Conservation (phyloP, 2,888 invertebrate species). For the Dorcus hopei region DNA sequence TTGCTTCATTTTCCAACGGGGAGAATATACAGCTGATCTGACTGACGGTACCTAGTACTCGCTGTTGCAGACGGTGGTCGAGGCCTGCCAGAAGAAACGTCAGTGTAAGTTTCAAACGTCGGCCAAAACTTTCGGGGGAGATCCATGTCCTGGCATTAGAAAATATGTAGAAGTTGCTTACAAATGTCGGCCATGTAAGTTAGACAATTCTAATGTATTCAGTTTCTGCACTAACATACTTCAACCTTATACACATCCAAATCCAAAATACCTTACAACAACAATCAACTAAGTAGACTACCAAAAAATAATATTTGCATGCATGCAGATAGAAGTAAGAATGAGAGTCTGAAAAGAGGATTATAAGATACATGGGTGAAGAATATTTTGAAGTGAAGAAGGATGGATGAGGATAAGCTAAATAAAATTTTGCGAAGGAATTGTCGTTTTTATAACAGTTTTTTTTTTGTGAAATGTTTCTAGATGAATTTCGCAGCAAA, state of each 20-base stretch:
- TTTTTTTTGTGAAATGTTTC: slow-evolving; percentile 32
- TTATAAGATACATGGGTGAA: too few relatives aligned
- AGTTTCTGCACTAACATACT: too few relatives aligned
- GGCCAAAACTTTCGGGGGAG: slow-evolving; percentile 82
- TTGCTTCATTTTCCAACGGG: too few relatives aligned
- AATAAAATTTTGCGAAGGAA: too few relatives aligned
- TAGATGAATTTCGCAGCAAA: slow-evolving; percentile 92
- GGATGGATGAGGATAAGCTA: too few relatives aligned
- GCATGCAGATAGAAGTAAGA: too few relatives aligned
- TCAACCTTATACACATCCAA: background rate
- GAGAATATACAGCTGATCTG: slow-evolving; percentile 45
- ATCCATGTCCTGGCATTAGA: slow-evolving; percentile 87
- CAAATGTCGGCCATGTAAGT: slow-evolving; percentile 96
- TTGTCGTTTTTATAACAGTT: too few relatives aligned
- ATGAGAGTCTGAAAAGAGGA: too few relatives aligned
- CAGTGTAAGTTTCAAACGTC: slow-evolving; percentile 89
- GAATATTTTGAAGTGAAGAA: too few relatives aligned
- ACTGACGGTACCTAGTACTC: slow-evolving; percentile 68
- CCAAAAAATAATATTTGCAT: too few relatives aligned
- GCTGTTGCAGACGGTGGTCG: slow-evolving; percentile 90
- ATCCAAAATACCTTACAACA: background rate
- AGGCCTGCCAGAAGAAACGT: slow-evolving; percentile 89
- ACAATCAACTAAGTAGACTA: too few relatives aligned
- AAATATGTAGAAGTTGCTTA: slow-evolving; percentile 96
- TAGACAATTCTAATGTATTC: too few relatives aligned